Evolutionary conservation across 2,888 invertebrate species (phyloP).

Genomic region (Monopis laevigella): DNA sequence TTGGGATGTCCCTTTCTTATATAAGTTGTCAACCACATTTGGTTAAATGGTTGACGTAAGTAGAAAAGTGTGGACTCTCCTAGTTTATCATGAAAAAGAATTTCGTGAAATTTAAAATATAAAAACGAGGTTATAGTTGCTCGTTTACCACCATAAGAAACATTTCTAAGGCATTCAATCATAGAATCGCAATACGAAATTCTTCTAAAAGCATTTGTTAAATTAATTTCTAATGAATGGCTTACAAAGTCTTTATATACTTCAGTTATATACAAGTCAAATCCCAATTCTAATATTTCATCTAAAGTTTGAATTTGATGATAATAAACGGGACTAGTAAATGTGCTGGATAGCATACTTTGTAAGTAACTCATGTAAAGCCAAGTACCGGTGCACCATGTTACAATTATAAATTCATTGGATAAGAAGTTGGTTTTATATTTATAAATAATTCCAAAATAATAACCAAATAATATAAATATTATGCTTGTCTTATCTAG

Average conservation of each 20-base stretch:
- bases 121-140: constrained; percentile 5
- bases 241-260: not conserved
- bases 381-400: constrained; percentile 5
- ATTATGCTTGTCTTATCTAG: constrained; percentile 1
- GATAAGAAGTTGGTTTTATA: not conserved
- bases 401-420: not conserved
- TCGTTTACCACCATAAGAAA: constrained; percentile 10
- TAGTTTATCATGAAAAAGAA: not conserved
- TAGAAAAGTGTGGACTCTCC: constrained; percentile 2
- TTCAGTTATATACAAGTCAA: constrained; percentile 4
- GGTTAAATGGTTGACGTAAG: constrained; percentile 5
- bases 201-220: not conserved
- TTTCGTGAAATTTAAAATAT: constrained; percentile 1
- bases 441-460: not conserved
- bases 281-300: constrained; percentile 1
- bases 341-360: constrained; percentile 3
- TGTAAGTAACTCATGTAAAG: constrained; percentile 5
- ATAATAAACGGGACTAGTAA: constrained; percentile 5
- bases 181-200: constrained; percentile 2
- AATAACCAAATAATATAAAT: constrained; percentile 7
- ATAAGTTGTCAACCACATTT: constrained; percentile 10
- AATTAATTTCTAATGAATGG: constrained; percentile 3
- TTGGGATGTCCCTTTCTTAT: constrained; percentile 6
- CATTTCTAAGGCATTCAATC: constrained; percentile 3
- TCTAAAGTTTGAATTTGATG: constrained; percentile 11